Conservation (phyloP, 1,140 invertebrate genomes). For the Orchestia grillus region DNA sequence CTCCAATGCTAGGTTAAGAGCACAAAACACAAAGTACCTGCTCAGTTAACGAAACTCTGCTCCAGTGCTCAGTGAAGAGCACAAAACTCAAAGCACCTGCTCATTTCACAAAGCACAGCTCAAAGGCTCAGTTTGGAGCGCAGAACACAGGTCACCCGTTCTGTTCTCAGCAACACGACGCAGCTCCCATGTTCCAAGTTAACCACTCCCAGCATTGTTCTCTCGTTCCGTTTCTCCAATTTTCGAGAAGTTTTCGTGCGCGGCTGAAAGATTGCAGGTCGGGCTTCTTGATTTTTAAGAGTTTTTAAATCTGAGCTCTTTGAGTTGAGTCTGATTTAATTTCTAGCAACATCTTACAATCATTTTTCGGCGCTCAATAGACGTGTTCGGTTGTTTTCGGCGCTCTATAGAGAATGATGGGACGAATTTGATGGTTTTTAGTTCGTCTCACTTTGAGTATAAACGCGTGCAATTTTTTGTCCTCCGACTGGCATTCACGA, state of each 20-base stretch:
- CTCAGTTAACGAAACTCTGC: background rate
- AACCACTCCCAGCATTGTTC: background rate
- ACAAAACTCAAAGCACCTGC: background rate
- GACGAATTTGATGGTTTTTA: background rate
- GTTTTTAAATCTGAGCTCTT: background rate
- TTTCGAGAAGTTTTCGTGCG: background rate
- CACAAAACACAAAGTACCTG: too few relatives aligned
- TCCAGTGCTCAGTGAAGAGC: background rate
- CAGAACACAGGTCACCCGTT: background rate
- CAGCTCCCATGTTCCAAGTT: background rate
- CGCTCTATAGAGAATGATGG: background rate
- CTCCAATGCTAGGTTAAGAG: too few relatives aligned
- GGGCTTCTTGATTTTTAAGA: background rate
- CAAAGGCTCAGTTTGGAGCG: background rate
- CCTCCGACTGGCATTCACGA: background rate
- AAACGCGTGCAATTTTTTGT: background rate
- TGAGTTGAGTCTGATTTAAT: background rate
- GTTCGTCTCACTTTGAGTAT: background rate
- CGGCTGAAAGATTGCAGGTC: constrained; percentile 5
- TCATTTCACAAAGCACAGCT: background rate
- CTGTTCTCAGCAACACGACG: background rate
- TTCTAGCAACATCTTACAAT: background rate
- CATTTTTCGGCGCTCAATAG: background rate
- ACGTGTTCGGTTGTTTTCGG: background rate
- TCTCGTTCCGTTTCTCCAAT: background rate